Conservation (phyloP, 2,797 vertebrate genomes). For the Pseudochromis fuscus region DNA sequence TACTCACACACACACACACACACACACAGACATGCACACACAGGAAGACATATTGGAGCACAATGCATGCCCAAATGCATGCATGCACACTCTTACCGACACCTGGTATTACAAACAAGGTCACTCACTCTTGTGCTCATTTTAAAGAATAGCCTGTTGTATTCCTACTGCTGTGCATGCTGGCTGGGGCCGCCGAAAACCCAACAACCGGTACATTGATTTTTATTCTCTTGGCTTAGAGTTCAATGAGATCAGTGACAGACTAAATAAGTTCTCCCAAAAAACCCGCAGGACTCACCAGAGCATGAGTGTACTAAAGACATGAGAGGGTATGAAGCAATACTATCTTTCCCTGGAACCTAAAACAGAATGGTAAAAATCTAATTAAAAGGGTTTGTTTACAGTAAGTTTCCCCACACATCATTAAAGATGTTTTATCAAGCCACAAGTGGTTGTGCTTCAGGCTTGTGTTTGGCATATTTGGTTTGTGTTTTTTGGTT, state of each 20-base stretch:
- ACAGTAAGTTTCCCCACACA: conserved; percentile 71
- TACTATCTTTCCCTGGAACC: conserved; percentile 59
- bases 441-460: conserved; percentile 71
- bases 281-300: conserved; percentile 70
- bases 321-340: conserved; percentile 72
- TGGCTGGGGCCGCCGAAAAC: conserved; percentile 46
- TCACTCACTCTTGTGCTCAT: conserved; percentile 59
- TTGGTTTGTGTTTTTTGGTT: conserved; percentile 62
- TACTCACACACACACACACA: conserved; percentile 23
- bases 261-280: conserved; percentile 66
- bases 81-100: conserved; percentile 49
- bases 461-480: conserved; percentile 60
- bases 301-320: conserved; percentile 69
- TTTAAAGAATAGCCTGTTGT: conserved; percentile 52
- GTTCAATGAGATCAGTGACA: conserved; percentile 70
- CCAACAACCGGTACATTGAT: conserved; percentile 62
- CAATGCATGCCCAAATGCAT: conserved; percentile 48
- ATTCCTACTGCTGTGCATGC: conserved; percentile 29
- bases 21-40: conserved; percentile 30
- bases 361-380: conserved; percentile 71
- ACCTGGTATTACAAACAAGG: conserved; percentile 52
- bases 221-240: conserved; percentile 65
- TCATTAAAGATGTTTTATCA: conserved; percentile 75
- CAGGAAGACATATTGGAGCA: conserved; percentile 27
- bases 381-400: conserved; percentile 78